A percentile compares a stretch with the other conserved stretches of the same genome.
Evolutionary conservation across 2,113 vertebrate genomes (phyloP).

Genomic region (Megaptera novaeangliae): DNA sequence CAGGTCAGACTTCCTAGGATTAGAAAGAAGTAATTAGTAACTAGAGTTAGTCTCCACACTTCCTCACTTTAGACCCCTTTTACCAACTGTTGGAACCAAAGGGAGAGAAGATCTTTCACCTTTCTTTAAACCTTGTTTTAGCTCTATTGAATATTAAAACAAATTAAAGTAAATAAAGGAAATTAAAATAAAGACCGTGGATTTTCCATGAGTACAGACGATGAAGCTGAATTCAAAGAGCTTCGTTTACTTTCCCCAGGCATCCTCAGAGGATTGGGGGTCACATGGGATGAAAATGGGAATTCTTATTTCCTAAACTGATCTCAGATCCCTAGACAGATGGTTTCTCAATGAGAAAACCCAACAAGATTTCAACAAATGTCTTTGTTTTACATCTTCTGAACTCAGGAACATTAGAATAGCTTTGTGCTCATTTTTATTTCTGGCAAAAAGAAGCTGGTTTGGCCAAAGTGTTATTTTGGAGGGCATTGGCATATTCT

Average conservation of each 20-base stretch:
- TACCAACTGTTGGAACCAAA: background rate
- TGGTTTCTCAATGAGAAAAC: background rate
- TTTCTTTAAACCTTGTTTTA: background rate
- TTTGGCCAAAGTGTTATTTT: conserved; percentile 51
- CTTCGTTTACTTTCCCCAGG: background rate
- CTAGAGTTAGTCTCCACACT: background rate
- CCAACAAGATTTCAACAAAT: conserved; percentile 13
- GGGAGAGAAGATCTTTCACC: background rate
- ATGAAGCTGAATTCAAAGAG: background rate
- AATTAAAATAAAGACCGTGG: background rate
- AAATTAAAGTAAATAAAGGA: conserved; percentile 15
- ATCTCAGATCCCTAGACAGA: background rate
- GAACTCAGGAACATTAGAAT: conserved; percentile 10
- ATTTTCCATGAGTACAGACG: background rate
- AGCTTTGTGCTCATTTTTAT: conserved; percentile 31
- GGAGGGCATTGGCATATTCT: conserved; percentile 45
- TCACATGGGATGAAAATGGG: background rate
- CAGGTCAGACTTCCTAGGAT: background rate
- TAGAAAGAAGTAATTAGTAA: background rate
- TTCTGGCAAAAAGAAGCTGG: conserved; percentile 50
- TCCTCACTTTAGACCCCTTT: background rate
- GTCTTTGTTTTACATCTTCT: conserved; percentile 36
- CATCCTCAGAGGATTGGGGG: background rate
- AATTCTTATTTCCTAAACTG: background rate
- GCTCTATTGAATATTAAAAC: background rate